Percentiles rank a stretch among this genome's conserved stretches.
Conservation (phyloP, 1,140 invertebrate species). For the Anoplophora glabripennis region DNA sequence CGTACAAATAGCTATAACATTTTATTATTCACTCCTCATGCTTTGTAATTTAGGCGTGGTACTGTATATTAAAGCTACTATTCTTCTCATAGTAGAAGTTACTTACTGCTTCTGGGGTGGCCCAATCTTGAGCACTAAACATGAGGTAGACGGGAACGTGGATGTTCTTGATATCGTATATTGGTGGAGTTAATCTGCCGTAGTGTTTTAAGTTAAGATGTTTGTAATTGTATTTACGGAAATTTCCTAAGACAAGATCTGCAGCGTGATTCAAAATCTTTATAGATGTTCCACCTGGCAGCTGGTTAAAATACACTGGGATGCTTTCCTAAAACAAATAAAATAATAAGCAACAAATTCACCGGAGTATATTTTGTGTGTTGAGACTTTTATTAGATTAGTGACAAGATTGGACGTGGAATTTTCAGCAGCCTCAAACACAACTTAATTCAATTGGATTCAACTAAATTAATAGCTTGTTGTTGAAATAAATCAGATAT, state of each 20-base stretch:
- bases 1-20: too few relatives aligned
- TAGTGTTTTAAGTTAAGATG: slow-evolving; percentile 28
- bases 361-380: too few relatives aligned
- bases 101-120: slow-evolving; percentile 37
- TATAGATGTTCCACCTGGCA: slow-evolving; percentile 41
- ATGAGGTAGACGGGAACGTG: slow-evolving; percentile 40
- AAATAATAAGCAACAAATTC: neutral
- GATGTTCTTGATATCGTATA: slow-evolving; percentile 40
- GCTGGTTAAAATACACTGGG: slow-evolving; percentile 42
- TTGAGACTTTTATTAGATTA: too few relatives aligned
- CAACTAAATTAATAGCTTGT: too few relatives aligned
- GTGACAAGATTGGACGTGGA: too few relatives aligned
- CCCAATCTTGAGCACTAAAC: slow-evolving; percentile 42
- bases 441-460: too few relatives aligned
- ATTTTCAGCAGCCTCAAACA: too few relatives aligned
- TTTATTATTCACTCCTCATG: too few relatives aligned
- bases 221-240: slow-evolving; percentile 41
- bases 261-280: slow-evolving; percentile 41
- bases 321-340: slow-evolving; percentile 33
- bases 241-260: slow-evolving; percentile 37
- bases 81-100: neutral
- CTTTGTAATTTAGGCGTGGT: too few relatives aligned
- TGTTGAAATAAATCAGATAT: too few relatives aligned
- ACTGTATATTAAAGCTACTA: too few relatives aligned
- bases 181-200: slow-evolving; percentile 31